These are phyloP conservation scores for Ameiurus melas DNA, from an alignment of 2,113 vertebrate genomes.

Conservation along the genomic window DNA sequence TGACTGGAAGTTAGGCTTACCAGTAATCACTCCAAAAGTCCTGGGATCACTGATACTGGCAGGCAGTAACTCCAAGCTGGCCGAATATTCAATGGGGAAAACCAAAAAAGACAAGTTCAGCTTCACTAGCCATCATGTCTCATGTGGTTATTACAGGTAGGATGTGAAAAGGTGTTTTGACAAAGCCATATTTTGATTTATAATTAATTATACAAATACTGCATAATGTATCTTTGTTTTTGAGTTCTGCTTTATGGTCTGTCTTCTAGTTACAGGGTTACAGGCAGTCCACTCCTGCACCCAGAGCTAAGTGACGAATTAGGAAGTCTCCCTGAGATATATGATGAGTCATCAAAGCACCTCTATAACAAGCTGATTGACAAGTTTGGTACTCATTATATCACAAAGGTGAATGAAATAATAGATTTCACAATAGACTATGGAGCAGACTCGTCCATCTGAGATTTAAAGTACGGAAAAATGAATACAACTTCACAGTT, in stretches of 20 bases:
- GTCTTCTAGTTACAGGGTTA: constrained; percentile 71
- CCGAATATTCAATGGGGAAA: constrained; percentile 73
- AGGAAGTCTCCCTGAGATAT: constrained; percentile 40
- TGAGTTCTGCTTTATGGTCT: too few species aligned
- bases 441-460: background rate
- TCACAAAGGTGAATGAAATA: constrained; percentile 66
- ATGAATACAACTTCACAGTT: background rate
- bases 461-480: background rate
- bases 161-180: background rate
- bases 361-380: constrained; percentile 72
- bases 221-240: too few species aligned
- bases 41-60: constrained; percentile 58
- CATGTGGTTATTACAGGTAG: constrained; percentile 81
- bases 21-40: background rate
- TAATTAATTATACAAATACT: too few species aligned
- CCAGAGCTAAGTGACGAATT: constrained; percentile 59
- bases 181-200: too few species aligned
- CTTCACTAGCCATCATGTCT: constrained; percentile 71
- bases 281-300: constrained; percentile 57
- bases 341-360: constrained; percentile 41
- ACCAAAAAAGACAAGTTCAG: constrained; percentile 74
- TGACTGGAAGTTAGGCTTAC: constrained; percentile 70
- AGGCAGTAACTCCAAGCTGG: constrained; percentile 69
- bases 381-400: constrained; percentile 75
- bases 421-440: background rate